phyloP scores from a whole-genome alignment of 2,888 invertebrate genomes.

The Amblyjoppa proteus region DNA sequence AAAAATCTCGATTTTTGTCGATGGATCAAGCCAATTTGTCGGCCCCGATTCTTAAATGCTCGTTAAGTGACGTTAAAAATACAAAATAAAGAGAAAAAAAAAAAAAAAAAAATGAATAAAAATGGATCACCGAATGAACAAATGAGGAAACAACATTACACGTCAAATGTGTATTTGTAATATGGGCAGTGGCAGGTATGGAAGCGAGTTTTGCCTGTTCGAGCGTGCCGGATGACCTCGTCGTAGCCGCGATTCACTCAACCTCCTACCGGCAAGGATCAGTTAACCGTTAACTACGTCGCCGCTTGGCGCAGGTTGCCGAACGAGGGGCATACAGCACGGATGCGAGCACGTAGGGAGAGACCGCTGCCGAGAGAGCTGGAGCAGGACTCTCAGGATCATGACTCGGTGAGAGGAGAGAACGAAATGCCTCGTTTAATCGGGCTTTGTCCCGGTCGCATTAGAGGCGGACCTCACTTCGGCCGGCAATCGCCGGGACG shows the following conservation, averaged over 20 bases:
- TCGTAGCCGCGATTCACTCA: slow-evolving; percentile 69
- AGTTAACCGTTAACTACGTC: slow-evolving; percentile 69
- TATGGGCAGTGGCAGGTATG: slow-evolving; percentile 41
- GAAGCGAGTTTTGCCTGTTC: slow-evolving; percentile 67
- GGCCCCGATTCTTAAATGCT: too few species aligned
- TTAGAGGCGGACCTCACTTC: slow-evolving; percentile 3
- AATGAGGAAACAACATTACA: slow-evolving; percentile 33
- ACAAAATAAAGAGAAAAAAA: too few species aligned
- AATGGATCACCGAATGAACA: background rate
- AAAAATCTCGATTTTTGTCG: too few species aligned
- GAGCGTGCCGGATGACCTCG: slow-evolving; percentile 68
- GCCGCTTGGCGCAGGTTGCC: slow-evolving; percentile 67
- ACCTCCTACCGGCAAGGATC: slow-evolving; percentile 68
- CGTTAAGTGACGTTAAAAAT: too few species aligned
- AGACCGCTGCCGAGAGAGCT: slow-evolving; percentile 9
- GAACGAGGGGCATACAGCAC: background rate
- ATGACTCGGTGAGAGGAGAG: slow-evolving; percentile 28
- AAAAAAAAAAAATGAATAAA: background rate
- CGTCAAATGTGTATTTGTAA: slow-evolving; percentile 33
- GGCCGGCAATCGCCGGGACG: too few species aligned
- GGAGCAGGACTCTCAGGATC: slow-evolving; percentile 62
- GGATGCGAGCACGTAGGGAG: slow-evolving; percentile 42
- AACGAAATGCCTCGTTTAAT: slow-evolving; percentile 58
- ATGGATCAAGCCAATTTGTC: too few species aligned
- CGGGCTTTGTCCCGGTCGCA: slow-evolving; percentile 57